A percentile compares a stretch with the other conserved stretches of the same genome.
Evolutionary conservation across 2,888 invertebrate genomes (phyloP).

Genomic region (Colletes collaris): DNA sequence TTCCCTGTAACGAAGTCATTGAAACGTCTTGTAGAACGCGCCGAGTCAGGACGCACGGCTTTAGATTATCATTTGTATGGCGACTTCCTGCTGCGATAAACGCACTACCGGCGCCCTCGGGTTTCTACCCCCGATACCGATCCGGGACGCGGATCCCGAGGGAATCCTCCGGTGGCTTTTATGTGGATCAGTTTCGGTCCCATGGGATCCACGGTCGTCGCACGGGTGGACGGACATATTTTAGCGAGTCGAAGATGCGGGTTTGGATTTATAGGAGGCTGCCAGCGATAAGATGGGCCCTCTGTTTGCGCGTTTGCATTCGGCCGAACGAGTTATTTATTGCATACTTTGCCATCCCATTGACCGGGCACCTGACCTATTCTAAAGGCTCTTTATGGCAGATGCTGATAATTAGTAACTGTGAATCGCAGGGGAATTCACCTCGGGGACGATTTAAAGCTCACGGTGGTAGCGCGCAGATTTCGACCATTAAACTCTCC

Average conservation of each 20-base stretch:
- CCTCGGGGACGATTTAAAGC: neutral
- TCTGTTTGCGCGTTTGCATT: slow-evolving; percentile 29
- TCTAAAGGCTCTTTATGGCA: neutral
- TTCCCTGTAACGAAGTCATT: neutral
- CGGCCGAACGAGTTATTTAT: slow-evolving; percentile 35
- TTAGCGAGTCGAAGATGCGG: slow-evolving; percentile 49
- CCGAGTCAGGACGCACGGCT: slow-evolving; percentile 18
- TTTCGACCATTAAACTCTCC: too few species aligned
- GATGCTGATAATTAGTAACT: slow-evolving; percentile 17
- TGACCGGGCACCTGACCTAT: slow-evolving; percentile 3
- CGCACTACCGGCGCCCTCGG: slow-evolving; percentile 60
- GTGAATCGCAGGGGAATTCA: neutral
- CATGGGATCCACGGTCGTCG: slow-evolving; percentile 9
- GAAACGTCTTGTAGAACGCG: slow-evolving; percentile 19
- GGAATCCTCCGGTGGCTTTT: slow-evolving; percentile 11
- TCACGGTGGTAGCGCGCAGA: too few species aligned
- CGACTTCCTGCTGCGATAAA: slow-evolving; percentile 72
- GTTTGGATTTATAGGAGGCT: slow-evolving; percentile 49
- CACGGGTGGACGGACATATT: slow-evolving; percentile 24
- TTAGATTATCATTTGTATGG: slow-evolving; percentile 69
- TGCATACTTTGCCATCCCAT: neutral
- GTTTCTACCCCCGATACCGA: slow-evolving; percentile 51
- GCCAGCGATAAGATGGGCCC: slow-evolving; percentile 34
- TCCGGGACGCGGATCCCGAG: slow-evolving; percentile 33
- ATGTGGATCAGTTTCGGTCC: slow-evolving; percentile 42